Evolutionary conservation across 2,888 invertebrate species (phyloP).

Genomic region (Mechanitis mazaeus): DNA sequence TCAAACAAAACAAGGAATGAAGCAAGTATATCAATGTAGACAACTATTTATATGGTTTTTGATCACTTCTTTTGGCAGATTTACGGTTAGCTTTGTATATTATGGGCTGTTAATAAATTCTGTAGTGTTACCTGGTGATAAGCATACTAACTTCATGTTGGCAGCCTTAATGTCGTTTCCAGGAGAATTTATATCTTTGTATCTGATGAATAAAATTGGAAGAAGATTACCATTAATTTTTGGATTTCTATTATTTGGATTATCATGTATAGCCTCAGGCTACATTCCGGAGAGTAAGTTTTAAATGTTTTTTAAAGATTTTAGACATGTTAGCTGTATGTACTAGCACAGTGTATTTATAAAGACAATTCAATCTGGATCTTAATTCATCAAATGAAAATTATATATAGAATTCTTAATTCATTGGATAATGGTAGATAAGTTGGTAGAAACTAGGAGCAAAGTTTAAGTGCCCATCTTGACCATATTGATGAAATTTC

Average conservation of each 20-base stretch:
- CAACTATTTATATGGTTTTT: constrained; percentile 48
- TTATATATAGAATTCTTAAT: too few species aligned
- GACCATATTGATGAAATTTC: too few species aligned
- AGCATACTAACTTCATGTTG: constrained; percentile 59
- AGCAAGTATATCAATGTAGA: constrained; percentile 42
- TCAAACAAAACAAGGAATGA: too few species aligned
- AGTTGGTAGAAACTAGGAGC: too few species aligned
- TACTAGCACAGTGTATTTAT: too few species aligned
- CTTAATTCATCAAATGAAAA: too few species aligned
- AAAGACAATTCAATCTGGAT: too few species aligned
- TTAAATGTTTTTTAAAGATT: neutral
- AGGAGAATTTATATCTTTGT: constrained; percentile 53
- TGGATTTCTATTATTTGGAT: constrained; percentile 49
- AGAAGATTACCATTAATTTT: constrained; percentile 50
- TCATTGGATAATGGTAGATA: too few species aligned
- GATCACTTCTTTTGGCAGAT: constrained; percentile 43
- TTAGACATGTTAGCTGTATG: too few species aligned
- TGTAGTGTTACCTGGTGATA: constrained; percentile 58
- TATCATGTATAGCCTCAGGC: constrained; percentile 24
- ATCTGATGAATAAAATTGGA: constrained; percentile 58
- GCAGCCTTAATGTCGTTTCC: constrained; percentile 61
- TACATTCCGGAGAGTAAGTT: constrained; percentile 12
- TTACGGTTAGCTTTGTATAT: constrained; percentile 57
- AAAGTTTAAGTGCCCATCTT: too few species aligned
- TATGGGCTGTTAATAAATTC: constrained; percentile 61